These are phyloP conservation scores for Indri indri DNA, from an alignment of 2,113 vertebrate species.

Conservation along the genomic window DNA sequence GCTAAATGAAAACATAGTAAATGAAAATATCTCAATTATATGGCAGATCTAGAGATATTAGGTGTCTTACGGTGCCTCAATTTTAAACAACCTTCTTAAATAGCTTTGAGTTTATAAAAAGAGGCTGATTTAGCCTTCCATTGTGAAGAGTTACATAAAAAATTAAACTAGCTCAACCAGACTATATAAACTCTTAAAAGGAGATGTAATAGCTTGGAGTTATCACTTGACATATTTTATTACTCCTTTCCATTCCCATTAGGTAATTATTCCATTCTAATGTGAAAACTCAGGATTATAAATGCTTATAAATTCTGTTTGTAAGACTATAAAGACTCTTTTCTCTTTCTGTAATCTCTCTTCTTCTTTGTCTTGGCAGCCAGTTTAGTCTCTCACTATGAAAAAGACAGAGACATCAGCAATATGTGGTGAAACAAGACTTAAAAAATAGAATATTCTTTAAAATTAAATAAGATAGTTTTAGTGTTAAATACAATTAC, in stretches of 20 bases:
- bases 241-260: constrained; percentile 46
- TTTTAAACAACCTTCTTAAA: neutral
- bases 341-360: constrained; percentile 31
- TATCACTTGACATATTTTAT: constrained; percentile 69
- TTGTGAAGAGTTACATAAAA: constrained; percentile 46
- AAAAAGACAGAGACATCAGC: constrained; percentile 64
- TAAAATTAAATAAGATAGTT: constrained; percentile 57
- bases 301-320: constrained; percentile 55
- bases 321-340: constrained; percentile 44
- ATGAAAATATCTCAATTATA: neutral
- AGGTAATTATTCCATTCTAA: constrained; percentile 58
- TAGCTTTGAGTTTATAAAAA: neutral
- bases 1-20: neutral
- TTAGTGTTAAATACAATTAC: constrained; percentile 70
- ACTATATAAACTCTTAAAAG: constrained; percentile 34
- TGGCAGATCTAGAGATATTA: neutral
- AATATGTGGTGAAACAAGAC: constrained; percentile 56
- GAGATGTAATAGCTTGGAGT: neutral
- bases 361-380: constrained; percentile 61
- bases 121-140: neutral
- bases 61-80: neutral
- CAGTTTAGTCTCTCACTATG: constrained; percentile 62
- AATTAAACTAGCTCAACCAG: constrained; percentile 26
- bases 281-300: constrained; percentile 36
- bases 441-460: constrained; percentile 52